Evolutionary conservation across 2,888 invertebrate species (phyloP), one percentile per base, ranked within the genome.

Genomic region (Platypus cylindrus): DNA sequence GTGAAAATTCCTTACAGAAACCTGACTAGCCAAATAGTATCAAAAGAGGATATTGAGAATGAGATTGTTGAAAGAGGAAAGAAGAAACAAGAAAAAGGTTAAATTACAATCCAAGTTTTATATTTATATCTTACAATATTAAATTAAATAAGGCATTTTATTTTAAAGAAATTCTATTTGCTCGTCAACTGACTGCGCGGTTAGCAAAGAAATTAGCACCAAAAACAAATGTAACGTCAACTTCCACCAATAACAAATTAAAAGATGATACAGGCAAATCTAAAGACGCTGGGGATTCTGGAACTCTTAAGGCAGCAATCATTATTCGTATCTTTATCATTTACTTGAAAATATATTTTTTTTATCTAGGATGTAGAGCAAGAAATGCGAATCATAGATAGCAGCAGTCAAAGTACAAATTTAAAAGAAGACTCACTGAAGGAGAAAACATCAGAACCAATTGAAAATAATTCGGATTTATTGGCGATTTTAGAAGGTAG

Each of bases 401-500:
- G n/a, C n/a, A n/a, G n/a, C n/a, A n/a, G n/a, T n/a, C n/a, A n/a
- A n/a, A n/a, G n/a, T n/a, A n/a, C n/a, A n/a, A n/a, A n/a, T n/a
- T n/a, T n/a, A n/a, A n/a, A n/a, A n/a, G n/a, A 30, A 2, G 22
- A 22, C 23, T 17, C 16, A 17, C 3, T 5, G 17, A 9, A 12
- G 27, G 14, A 13, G 27, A 27, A 4, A 27, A 4, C 12, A 14
- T 7, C 27, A 20, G 28, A 39, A 17, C 12, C 29, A 4, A 38
- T 34, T 8, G 37, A 45, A 36, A 54, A 68, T 44, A 65, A 70
- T 46, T 66, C 66, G 11, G 71, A 71, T 45, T 50, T 72, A 15
- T 49, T 71, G 9, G 69, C 70, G 1, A 70, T 72, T 45, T 52
- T 72, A 11, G 71, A 72, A 51, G 71, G 71, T 17, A 67, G 23